Evolutionary conservation across 2,797 vertebrate genomes (phyloP), one percentile per base, ranked within the genome.

Genomic region (Enteromius trimaculatus): DNA sequence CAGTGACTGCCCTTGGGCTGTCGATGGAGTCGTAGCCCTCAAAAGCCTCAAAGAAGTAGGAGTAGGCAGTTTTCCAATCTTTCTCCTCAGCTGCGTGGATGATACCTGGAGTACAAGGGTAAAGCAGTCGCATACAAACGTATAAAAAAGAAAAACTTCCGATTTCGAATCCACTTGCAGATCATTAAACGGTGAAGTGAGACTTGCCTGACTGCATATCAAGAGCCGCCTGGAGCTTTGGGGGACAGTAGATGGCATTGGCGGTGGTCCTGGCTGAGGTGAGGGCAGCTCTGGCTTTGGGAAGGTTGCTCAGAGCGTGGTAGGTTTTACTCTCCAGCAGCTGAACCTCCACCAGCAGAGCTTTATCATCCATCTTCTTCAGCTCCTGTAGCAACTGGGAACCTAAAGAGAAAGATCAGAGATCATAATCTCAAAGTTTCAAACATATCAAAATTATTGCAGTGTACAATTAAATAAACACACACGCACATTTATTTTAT

Each of bases 291-390:
- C 96, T 95, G 80, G 98, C 97, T 93, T 99, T 99, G 89, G 98
- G 97, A 90, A 99, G 93, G 88, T 99, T 99, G 90, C 97, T 99
- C 90, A 99, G 95, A 9, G 95, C 98, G 68, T 99, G 98, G 91
- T 99, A 99, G 1, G 97, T 99, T 93, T 99, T 99, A 84, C 98
- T 99, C 93, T 99, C 98, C 89, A 99, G 92, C 85, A 99, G 96
- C 91, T 99, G 98, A 81, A 99, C 98, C 91, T 99, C 98, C 91
- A 99, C 98, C 92, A 99, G 93, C 91, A 99, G 92, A 0, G 97
- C 97, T 90, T 99, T 99, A 92, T 99, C 98, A 11, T 99, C 98
- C 98, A 99, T 98, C 94, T 99, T 99, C 91, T 99, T 99, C 87
- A 99, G 93, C 87, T 99, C 98, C 88, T 96, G 95, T 14, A 99